Conservation (phyloP, 2,797 vertebrate genomes). For the Spea hammondii region DNA sequence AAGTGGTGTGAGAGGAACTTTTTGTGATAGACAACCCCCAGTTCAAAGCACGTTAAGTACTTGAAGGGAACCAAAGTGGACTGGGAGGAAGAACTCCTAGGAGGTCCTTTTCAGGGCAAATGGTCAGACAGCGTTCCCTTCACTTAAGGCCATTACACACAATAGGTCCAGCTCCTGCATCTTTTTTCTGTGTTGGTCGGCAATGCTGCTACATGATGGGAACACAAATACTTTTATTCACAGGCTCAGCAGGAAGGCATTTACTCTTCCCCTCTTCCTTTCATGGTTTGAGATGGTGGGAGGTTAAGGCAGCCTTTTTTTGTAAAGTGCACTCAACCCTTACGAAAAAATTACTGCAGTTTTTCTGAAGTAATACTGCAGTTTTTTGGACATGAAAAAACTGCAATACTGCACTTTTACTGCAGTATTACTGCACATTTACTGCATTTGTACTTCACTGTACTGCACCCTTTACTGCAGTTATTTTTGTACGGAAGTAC, state of each 20-base stretch:
- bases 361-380: too few relatives aligned
- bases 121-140: conserved; percentile 51
- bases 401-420: too few relatives aligned
- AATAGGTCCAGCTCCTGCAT: conserved; percentile 17
- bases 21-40: conserved; percentile 51
- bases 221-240: conserved; percentile 52
- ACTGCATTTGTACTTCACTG: too few relatives aligned
- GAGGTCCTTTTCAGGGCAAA: conserved; percentile 38
- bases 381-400: too few relatives aligned
- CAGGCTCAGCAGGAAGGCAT: conserved; percentile 12
- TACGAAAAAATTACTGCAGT: too few relatives aligned
- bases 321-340: conserved; percentile 41
- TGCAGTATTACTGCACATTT: too few relatives aligned
- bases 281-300: conserved; percentile 49
- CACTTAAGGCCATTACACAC: conserved; percentile 22
- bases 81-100: conserved; percentile 41
- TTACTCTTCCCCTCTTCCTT: conserved; percentile 50
- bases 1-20: conserved; percentile 59
- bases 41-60: conserved; percentile 62
- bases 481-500: too few relatives aligned
- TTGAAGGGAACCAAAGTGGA: conserved; percentile 42
- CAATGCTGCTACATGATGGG: conserved; percentile 51
- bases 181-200: conserved; percentile 26
- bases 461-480: too few relatives aligned
- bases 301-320: conserved; percentile 50